A percentile compares a stretch with the other conserved stretches of the same genome.
These are phyloP conservation scores for Dicyrtomina minuta DNA, from an alignment of 2,888 invertebrate species.

Conservation along the genomic window DNA sequence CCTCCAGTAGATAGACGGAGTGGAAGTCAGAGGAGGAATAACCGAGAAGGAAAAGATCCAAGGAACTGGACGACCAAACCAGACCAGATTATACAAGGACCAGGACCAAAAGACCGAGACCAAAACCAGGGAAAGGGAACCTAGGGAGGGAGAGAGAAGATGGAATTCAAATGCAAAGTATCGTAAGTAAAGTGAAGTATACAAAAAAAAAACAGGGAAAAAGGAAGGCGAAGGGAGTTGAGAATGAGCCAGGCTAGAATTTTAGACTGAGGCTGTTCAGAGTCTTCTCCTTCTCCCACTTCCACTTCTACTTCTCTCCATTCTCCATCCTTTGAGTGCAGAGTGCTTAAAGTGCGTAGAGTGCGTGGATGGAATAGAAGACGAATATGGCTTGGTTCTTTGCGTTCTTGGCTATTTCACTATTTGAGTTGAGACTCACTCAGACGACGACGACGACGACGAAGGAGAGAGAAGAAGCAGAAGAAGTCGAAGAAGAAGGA, in stretches of 20 bases:
- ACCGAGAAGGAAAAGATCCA: not conserved
- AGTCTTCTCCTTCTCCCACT: not conserved
- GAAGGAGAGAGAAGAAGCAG: not conserved
- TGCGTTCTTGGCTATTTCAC: not conserved
- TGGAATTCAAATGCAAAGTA: not conserved
- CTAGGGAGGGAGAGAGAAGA: not conserved
- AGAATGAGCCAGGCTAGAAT: not conserved
- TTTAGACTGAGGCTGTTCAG: not conserved
- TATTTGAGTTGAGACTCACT: not conserved
- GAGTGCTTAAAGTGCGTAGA: not conserved
- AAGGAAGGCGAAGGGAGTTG: not conserved
- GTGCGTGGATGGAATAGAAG: not conserved
- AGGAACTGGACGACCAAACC: not conserved
- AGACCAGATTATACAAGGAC: not conserved
- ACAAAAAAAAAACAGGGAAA: not conserved
- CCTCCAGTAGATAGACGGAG: not conserved
- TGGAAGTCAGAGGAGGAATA: not conserved
- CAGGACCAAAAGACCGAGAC: not conserved
- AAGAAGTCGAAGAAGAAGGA: not conserved
- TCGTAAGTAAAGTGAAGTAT: not conserved
- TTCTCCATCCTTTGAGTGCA: not conserved
- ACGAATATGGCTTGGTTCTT: not conserved
- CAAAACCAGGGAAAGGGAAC: not conserved
- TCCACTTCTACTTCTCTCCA: not conserved
- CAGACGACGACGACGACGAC: no score